These are phyloP conservation scores for Karalla daura DNA, from an alignment of 2,797 vertebrate genomes.

Conservation along the genomic window DNA sequence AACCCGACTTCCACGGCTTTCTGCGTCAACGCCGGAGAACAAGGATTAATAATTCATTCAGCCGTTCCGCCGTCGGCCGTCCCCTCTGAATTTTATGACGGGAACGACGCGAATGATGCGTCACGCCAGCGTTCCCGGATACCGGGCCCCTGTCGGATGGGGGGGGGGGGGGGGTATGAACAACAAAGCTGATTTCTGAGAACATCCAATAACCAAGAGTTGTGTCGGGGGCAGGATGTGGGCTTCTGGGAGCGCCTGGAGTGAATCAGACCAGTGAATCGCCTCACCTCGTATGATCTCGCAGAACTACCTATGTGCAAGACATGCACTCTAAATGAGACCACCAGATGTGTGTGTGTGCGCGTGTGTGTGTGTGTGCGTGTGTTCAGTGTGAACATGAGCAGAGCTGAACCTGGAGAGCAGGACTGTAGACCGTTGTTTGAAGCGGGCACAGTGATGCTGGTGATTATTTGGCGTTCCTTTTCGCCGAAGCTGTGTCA, in stretches of 20 bases:
- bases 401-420: not conserved
- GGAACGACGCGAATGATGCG: not conserved
- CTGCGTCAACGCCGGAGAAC: too few relatives aligned
- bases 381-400: not conserved
- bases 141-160: not conserved
- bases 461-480: not conserved
- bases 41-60: too few relatives aligned
- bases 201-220: not conserved
- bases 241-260: conserved; percentile 6
- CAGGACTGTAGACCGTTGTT: not conserved
- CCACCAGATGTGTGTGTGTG: not conserved
- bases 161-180: too few relatives aligned
- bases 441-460: not conserved
- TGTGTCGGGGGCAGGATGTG: conserved; percentile 23
- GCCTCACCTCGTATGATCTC: not conserved
- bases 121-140: not conserved
- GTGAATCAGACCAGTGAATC: not conserved
- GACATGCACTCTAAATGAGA: not conserved
- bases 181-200: not conserved
- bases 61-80: too few relatives aligned
- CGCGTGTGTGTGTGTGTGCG: too few relatives aligned
- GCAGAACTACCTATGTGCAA: not conserved
- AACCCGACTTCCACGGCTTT: too few relatives aligned
- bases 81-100: too few relatives aligned
- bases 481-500: not conserved